phyloP scores from a whole-genome alignment of 2,888 invertebrate species.

The Ischnus inquisitorius region DNA sequence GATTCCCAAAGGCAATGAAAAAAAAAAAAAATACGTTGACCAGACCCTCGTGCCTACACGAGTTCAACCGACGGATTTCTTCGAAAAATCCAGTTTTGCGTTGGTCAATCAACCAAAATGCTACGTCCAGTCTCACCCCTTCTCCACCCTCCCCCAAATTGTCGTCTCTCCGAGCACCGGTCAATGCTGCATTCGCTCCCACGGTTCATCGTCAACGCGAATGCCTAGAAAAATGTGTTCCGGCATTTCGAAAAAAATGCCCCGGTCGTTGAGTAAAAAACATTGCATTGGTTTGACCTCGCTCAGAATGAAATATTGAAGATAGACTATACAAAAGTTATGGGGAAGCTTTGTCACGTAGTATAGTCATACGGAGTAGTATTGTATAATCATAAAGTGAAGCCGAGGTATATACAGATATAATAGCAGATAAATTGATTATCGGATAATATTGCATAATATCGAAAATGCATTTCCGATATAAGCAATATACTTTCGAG shows the following conservation, averaged over 20 bases:
- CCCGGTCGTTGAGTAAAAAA: neutral
- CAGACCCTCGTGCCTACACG: neutral
- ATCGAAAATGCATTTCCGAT: too few species aligned
- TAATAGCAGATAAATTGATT: too few species aligned
- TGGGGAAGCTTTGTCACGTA: too few species aligned
- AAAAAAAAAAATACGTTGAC: neutral
- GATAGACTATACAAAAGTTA: too few species aligned
- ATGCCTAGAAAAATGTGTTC: neutral
- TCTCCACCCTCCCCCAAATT: neutral
- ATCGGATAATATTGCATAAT: too few species aligned
- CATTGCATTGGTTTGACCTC: neutral
- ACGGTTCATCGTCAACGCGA: neutral
- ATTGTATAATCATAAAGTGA: too few species aligned
- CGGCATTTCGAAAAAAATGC: neutral
- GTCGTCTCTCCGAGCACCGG: neutral
- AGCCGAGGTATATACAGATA: too few species aligned
- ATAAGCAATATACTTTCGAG: too few species aligned
- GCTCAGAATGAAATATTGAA: too few species aligned
- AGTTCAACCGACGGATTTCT: neutral
- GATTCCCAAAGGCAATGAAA: neutral
- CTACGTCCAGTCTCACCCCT: neutral
- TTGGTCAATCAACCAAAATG: neutral
- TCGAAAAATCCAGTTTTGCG: conserved; percentile 11
- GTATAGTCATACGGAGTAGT: too few species aligned
- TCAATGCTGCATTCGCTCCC: neutral